phyloP scores from a whole-genome alignment of 2,113 vertebrate species.

The Colius striatus region DNA sequence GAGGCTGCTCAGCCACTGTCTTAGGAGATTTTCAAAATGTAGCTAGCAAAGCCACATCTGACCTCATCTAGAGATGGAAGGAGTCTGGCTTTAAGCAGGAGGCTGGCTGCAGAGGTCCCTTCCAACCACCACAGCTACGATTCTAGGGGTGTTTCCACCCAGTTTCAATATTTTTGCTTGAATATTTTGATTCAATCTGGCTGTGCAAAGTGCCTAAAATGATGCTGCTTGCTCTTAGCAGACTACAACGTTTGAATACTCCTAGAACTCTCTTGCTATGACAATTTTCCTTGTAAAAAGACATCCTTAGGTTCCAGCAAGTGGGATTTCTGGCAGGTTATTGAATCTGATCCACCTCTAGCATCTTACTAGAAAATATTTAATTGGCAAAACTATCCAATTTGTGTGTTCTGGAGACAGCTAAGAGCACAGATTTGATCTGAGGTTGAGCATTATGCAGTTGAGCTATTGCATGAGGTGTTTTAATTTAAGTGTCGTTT shows the following conservation, averaged over 20 bases:
- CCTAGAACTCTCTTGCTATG: not conserved
- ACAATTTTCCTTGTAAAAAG: not conserved
- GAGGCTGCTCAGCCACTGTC: not conserved
- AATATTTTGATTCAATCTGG: not conserved
- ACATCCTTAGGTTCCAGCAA: not conserved
- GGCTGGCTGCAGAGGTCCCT: not conserved
- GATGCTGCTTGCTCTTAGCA: not conserved
- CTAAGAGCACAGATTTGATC: not conserved
- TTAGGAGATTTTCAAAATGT: not conserved
- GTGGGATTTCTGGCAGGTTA: not conserved
- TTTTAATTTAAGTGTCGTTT: conserved; percentile 16
- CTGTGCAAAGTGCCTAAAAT: not conserved
- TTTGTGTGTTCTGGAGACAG: not conserved
- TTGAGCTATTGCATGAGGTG: not conserved
- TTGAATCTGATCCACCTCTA: not conserved
- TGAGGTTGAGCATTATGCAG: not conserved
- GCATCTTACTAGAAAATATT: not conserved
- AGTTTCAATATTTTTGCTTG: not conserved
- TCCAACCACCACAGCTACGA: not conserved
- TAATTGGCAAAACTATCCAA: not conserved
- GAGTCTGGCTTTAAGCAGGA: not conserved
- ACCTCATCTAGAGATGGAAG: not conserved
- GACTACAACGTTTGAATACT: not conserved
- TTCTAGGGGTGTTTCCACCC: not conserved
- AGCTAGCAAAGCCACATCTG: not conserved